Conservation (phyloP, 2,113 vertebrate species). For the Pongo pygmaeus region DNA sequence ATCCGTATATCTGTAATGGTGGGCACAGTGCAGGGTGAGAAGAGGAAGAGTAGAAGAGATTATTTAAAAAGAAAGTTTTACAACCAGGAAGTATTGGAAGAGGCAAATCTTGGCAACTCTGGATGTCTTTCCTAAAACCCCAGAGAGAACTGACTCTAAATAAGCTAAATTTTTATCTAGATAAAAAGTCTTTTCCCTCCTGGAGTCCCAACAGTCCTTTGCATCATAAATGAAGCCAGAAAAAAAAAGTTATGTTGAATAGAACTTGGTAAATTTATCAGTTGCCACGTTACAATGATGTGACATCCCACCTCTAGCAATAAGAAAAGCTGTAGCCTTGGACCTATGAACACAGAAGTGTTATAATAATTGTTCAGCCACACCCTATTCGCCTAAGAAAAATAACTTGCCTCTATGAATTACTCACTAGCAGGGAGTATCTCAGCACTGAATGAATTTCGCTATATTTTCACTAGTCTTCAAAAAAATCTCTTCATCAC, state of each 20-base stretch:
- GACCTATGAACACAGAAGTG: not conserved
- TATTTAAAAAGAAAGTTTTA: not conserved
- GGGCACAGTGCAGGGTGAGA: not conserved
- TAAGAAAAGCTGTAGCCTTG: not conserved
- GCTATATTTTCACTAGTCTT: not conserved
- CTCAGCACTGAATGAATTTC: not conserved
- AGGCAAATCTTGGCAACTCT: not conserved
- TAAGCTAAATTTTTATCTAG: not conserved
- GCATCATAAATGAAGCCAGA: not conserved
- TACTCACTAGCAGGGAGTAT: not conserved
- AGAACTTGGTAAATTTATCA: not conserved
- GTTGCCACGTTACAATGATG: not conserved
- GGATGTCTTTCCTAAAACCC: not conserved
- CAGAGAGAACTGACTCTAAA: not conserved
- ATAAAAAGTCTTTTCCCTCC: not conserved
- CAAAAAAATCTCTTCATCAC: not conserved
- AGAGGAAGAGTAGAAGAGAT: not conserved
- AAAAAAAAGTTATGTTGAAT: not conserved
- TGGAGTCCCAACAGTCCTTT: not conserved
- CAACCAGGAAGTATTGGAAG: not conserved
- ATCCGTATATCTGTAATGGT: not conserved
- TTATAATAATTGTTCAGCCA: not conserved
- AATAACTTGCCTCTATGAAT: not conserved
- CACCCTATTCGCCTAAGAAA: not conserved
- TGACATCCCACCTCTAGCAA: not conserved